Evolutionary conservation across 2,113 vertebrate genomes (phyloP), one percentile per base, ranked within the genome.

Genomic region (Nerophis lumbriciformis): DNA sequence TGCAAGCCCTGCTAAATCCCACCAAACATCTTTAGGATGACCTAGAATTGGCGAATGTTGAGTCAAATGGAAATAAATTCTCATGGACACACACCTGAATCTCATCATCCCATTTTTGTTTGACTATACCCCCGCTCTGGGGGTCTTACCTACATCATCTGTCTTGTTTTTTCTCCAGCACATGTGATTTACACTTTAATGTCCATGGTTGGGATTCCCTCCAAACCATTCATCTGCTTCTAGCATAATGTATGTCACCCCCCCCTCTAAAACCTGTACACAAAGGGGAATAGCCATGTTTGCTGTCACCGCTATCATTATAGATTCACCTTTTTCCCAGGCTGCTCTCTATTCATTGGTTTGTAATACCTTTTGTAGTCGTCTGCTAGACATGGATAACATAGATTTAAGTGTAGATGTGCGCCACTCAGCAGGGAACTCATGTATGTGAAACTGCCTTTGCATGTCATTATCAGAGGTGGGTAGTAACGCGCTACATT

Each of bases 331-430:
- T 44, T 59, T 69, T 66, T 64, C 15, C 42, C 52, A 53, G 42
- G 52, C 70, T 76, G 61, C 71, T 78, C 66, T 70, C 16, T 76
- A 75, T 80, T 82, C 72, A 85, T 73, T 76, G 61, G 62, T 65
- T 48, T 37, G 21, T 73, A 65, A 80, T 65, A 51, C 64, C 60
- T 59, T 66, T 57, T 63, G 45, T 39, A 0, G 42, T 65, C 56
- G 49, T 65, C 66, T 60, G 72, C 59, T 16, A 16, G 38, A 69
- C 50, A 64, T 51, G 64, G 71, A 61, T 83, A 73, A 71, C 53
- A 38, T 59, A 59, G 69, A 65, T 39, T 44, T 78, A 63, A 61
- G 52, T 37, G 21, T 42, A 45, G 16, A 63, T 55, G 6, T 51
- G 53, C 48, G 16, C 19, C 8, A 16, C 59, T 65, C 59, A 68